Percentiles rank a stretch among this genome's conserved stretches.
phyloP scores from a whole-genome alignment of 1,140 invertebrate genomes.

The Hypothenemus hampei region DNA sequence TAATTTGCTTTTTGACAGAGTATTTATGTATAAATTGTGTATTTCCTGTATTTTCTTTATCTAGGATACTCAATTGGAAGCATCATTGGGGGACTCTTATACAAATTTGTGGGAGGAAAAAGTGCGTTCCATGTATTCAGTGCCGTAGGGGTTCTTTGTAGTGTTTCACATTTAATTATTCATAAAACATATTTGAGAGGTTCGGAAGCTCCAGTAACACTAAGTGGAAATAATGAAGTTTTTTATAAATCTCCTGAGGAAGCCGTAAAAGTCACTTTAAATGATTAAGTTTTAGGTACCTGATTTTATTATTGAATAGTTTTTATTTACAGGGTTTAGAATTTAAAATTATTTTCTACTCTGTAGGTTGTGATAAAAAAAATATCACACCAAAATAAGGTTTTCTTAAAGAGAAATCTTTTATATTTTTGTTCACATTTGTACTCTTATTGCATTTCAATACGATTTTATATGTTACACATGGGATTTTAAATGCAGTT shows the following conservation, averaged over 20 bases:
- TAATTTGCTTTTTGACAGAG: neutral
- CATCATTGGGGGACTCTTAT: slow-evolving; percentile 56
- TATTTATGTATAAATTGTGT: neutral
- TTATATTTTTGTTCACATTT: no score
- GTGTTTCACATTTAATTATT: slow-evolving; percentile 50
- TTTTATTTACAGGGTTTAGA: no score
- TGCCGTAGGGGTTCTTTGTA: slow-evolving; percentile 48
- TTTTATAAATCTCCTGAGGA: slow-evolving; percentile 46
- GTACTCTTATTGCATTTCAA: no score
- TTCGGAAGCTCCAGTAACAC: slow-evolving; percentile 21
- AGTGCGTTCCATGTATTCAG: slow-evolving; percentile 54
- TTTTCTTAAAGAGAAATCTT: no score
- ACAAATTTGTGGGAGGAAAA: slow-evolving; percentile 53
- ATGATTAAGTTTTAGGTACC: neutral
- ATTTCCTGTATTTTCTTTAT: neutral
- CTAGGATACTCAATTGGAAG: slow-evolving; percentile 59
- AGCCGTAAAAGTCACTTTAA: slow-evolving; percentile 30
- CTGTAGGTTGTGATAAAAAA: no score
- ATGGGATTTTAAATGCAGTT: no score
- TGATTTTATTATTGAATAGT: no score
- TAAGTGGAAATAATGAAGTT: slow-evolving; percentile 25
- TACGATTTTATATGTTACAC: no score
- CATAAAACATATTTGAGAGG: slow-evolving; percentile 47
- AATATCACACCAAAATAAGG: no score
- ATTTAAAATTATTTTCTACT: no score